These are phyloP conservation scores for Craniophora ligustri DNA, from an alignment of 2,888 invertebrate species.

Conservation along the genomic window DNA sequence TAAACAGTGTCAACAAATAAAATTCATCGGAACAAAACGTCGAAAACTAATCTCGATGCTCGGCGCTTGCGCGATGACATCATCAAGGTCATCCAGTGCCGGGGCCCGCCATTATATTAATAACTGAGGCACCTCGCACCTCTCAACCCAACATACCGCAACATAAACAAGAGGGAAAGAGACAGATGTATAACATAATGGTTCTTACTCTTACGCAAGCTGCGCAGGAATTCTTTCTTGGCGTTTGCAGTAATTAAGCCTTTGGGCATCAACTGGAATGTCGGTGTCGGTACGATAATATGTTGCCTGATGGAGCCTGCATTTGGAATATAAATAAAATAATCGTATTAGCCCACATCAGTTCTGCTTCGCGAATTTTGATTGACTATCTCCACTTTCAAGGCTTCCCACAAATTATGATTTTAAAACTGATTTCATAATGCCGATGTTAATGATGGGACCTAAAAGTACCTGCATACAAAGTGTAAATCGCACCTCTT, in stretches of 20 bases:
- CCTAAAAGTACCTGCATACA: no score
- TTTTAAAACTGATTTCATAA: background rate
- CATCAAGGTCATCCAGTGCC: slow-evolving; percentile 80
- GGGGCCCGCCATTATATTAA: slow-evolving; percentile 56
- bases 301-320: slow-evolving; percentile 22
- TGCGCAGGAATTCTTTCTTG: slow-evolving; percentile 48
- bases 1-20: slow-evolving; percentile 56
- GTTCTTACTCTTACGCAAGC: slow-evolving; percentile 39
- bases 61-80: slow-evolving; percentile 75
- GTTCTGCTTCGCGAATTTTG: slow-evolving; percentile 16
- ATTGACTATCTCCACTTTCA: background rate
- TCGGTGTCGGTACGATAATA: slow-evolving; percentile 12
- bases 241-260: slow-evolving; percentile 54
- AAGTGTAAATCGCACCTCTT: no score
- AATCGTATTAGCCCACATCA: slow-evolving; percentile 6
- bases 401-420: background rate
- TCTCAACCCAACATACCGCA: slow-evolving; percentile 34
- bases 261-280: slow-evolving; percentile 49
- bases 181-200: slow-evolving; percentile 28
- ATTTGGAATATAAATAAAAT: slow-evolving; percentile 18
- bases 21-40: slow-evolving; percentile 55
- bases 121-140: slow-evolving; percentile 42
- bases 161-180: slow-evolving; percentile 25
- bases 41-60: slow-evolving; percentile 69
- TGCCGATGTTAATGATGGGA: no score